Evolutionary conservation across 2,888 invertebrate genomes (phyloP), one percentile per base, ranked within the genome.

Genomic region (Polydrusus pterygomalis): DNA sequence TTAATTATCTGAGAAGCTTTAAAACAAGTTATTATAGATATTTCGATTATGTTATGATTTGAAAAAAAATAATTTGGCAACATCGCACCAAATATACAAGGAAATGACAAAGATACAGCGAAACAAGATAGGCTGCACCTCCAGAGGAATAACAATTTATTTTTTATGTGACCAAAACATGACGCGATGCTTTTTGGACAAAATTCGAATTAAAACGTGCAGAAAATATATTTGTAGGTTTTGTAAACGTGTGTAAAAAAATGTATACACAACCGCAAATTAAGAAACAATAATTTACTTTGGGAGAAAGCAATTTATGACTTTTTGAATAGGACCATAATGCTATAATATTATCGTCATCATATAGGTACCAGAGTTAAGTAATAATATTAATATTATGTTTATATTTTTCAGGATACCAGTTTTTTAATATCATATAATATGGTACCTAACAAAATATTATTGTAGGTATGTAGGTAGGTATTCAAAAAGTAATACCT

Each of bases 41-140:
- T 25, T 25, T 25, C 5, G 5, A 25, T 25, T 5, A 5, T 25
- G 2, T 25, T 25, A 25, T 25, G 25, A 25, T 25, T 25, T 25
- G 1, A 25, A 25, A 25, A 25, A 25, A 25, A 25, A 3, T 47
- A 47, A 54, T 67, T 15, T 69, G 68, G 68, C 68, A 69, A 69
- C 68, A 15, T 40, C 6, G 68, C 6, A 17, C 38, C 17, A 60
- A 38, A 60, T 43, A 18, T 43, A 69, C 56, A 69, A 69, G 68
- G 68, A 69, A 69, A 69, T 69, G 68, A 58, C 54, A 40, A 17
- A 34, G 18, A 58, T 58, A 58, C 25, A 69, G 38, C 18, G 30
- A 45, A 67, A 69, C 68, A 58, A 69, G 56, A 56, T 43, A 69
- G 45, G 68, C 68, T 69, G 68, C 68, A 69, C 68, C 68, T 69